phyloP scores from a whole-genome alignment of 2,888 invertebrate genomes.

The Eledona agricola region DNA sequence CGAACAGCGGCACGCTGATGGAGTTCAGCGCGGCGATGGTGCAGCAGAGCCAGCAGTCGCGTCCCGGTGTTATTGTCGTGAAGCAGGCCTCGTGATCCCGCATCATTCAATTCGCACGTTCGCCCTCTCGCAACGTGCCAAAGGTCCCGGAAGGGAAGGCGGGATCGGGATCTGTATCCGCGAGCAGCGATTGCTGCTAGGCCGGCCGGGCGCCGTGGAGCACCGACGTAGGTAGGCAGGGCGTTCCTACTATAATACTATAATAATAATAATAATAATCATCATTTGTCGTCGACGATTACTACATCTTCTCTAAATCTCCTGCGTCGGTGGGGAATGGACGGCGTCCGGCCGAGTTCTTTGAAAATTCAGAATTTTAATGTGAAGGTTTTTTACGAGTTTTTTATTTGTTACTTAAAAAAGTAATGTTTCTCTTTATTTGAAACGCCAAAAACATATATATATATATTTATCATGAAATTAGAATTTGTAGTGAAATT shows the following conservation, averaged over 20 bases:
- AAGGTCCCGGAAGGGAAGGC: constrained; percentile 37
- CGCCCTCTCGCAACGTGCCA: constrained; percentile 43
- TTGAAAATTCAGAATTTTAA: constrained; percentile 40
- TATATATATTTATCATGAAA: constrained; percentile 61
- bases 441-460: constrained; percentile 63
- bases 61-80: constrained; percentile 91
- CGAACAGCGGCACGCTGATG: constrained; percentile 55
- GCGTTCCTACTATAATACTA: too few relatives aligned
- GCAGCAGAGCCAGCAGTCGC: constrained; percentile 71
- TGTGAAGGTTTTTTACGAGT: constrained; percentile 55
- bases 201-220: constrained; percentile 67
- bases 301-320: constrained; percentile 21
- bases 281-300: constrained; percentile 23
- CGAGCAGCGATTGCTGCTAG: constrained; percentile 27
- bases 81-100: constrained; percentile 82
- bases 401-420: constrained; percentile 62
- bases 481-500: constrained; percentile 60
- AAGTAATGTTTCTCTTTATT: constrained; percentile 59
- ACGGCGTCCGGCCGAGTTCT: constrained; percentile 34
- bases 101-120: constrained; percentile 60
- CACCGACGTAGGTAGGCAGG: constrained; percentile 63
- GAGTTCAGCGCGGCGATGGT: constrained; percentile 65
- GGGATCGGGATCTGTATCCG: constrained; percentile 34
- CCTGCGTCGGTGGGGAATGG: constrained; percentile 22
- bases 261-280: too few relatives aligned